A percentile compares a stretch with the other conserved stretches of the same genome.
Evolutionary conservation across 2,113 vertebrate species (phyloP).

Genomic region (Epinephelus cyanopodus): DNA sequence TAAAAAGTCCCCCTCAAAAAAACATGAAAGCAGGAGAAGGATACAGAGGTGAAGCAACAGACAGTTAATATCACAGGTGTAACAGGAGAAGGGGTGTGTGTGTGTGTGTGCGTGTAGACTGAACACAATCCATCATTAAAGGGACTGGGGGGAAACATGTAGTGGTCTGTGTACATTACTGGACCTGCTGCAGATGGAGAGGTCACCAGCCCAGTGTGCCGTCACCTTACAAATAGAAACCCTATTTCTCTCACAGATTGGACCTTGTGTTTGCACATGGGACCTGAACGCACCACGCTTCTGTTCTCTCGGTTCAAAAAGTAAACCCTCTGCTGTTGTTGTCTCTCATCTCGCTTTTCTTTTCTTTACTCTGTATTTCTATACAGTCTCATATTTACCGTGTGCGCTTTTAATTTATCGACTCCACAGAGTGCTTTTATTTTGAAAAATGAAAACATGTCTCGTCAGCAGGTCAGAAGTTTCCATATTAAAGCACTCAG

Average conservation of each 20-base stretch:
- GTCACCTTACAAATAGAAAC: constrained; percentile 78
- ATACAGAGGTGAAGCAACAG: not conserved
- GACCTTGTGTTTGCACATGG: constrained; percentile 79
- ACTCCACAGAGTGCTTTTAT: not conserved
- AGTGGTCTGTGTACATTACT: constrained; percentile 65
- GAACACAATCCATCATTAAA: constrained; percentile 63
- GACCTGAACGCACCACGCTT: constrained; percentile 50
- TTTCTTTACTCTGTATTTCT: not conserved
- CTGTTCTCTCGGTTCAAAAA: constrained; percentile 29
- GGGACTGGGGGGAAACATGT: constrained; percentile 43
- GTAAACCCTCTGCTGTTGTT: constrained; percentile 23
- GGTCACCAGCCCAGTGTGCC: constrained; percentile 67
- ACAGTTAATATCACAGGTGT: constrained; percentile 16
- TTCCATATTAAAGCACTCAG: too few species aligned
- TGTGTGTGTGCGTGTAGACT: too few species aligned
- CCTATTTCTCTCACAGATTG: constrained; percentile 80
- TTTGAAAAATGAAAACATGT: not conserved
- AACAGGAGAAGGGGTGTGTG: too few species aligned
- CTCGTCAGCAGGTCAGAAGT: too few species aligned
- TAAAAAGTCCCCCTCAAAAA: too few species aligned
- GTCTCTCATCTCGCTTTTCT: not conserved
- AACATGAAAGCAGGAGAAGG: too few species aligned
- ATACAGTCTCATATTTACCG: not conserved
- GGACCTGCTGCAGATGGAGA: constrained; percentile 67
- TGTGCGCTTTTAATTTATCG: not conserved